Base-by-base conservation (phyloP, 2,113 vertebrate species). In the Rousettus leschenaultii region DNA sequence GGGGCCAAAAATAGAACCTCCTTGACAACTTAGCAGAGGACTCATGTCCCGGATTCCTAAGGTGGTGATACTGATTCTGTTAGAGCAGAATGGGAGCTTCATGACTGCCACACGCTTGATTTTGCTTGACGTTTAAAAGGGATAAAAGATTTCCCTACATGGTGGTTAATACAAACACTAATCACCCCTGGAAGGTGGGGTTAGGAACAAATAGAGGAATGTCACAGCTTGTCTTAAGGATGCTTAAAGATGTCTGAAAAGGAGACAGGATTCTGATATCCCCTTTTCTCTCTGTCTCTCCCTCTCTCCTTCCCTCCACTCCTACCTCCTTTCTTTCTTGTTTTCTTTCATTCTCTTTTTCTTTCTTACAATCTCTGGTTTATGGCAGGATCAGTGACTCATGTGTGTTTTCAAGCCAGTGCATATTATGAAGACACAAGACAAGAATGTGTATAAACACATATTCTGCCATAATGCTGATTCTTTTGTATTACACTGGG, bases 1-100 rank as follows among this genome's bases (percentile, higher is more conserved):
- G 63, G 68, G 86, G 38, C 95, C 94, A 38, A 94, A 97, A 97
- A 97, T 91, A 97, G 97, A 97, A 92, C 40, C 92, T 95, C 94
- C 96, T 97, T 97, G 95, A 97, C 90, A 92, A 78, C 77, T 87
- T 80, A 18, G 22, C 82, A 82, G 79, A 97, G 94, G 96, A 94
- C 84, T 92, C 70, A 26, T 8, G 2, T 61, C 71, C 70, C 43
- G 2, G 4, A 19, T 74, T 83, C 40, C 84, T 79, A 71, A 89
- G 93, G 94, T 87, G 75, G 94, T 70, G 26, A 73, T 14, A n/a
- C 84, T 10, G 80, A 91, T 55, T 66, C 85, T 88, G 16, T 30
- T 79, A 22, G 53, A 71, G 77, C 75, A 91, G 89, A 91, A 88
- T 43, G 55, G 84, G 74, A 51, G 48, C 66, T 88, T 83, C 74